Conservation (phyloP, 1,140 invertebrate genomes). For the Lasaia peninsularis region DNA sequence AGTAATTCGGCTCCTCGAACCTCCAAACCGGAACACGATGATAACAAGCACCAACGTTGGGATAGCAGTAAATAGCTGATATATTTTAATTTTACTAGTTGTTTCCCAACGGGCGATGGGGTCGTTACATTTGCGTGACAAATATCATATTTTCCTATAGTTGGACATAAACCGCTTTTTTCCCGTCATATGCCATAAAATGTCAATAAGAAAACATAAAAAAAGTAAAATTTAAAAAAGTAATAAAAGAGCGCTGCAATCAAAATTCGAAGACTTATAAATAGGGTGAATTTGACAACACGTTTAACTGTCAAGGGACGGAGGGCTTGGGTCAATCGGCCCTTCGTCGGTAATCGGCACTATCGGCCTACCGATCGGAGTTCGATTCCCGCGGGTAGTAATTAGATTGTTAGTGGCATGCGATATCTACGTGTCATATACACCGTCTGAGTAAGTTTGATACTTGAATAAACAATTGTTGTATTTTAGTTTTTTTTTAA, state of each 20-base stretch:
- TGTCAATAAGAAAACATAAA: background rate
- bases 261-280: slow-evolving; percentile 20
- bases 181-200: too few species aligned
- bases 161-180: too few species aligned
- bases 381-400: slow-evolving; percentile 71
- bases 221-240: background rate
- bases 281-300: slow-evolving; percentile 24
- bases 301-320: slow-evolving; percentile 20
- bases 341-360: slow-evolving; percentile 42
- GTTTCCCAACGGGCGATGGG: too few species aligned
- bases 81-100: too few species aligned
- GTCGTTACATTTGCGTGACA: too few species aligned
- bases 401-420: slow-evolving; percentile 75
- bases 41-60: too few species aligned
- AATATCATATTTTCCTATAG: too few species aligned
- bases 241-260: background rate
- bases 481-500: too few species aligned
- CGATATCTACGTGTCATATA: slow-evolving; percentile 62
- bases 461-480: slow-evolving; percentile 31
- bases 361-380: slow-evolving; percentile 59
- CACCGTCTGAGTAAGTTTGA: slow-evolving; percentile 35
- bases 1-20: too few species aligned
- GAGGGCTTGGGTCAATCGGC: slow-evolving; percentile 46
- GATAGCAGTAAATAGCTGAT: too few species aligned
- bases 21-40: too few species aligned